Evolutionary conservation across 30 jellyfish, hydroid and myxozoan species (phyloP), one percentile per base, ranked within the genome.

Genomic region (Aurelia sp.): DNA sequence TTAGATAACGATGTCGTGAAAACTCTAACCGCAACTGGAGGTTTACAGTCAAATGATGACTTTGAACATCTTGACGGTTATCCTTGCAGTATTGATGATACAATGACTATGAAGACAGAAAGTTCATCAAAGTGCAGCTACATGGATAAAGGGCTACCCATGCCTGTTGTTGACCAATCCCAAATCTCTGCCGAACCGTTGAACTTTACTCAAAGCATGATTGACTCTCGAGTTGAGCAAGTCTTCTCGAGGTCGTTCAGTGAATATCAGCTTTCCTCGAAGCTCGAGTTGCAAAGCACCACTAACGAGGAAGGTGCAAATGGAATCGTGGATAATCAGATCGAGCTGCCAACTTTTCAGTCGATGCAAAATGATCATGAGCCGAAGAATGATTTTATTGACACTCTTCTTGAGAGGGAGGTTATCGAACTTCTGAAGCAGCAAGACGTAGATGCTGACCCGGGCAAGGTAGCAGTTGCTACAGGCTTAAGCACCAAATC

Each of bases 191-290:
- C 60, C 3, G 87, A 84, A 16, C 51, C 87, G 4, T 58, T 84
- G 71, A 84, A 84, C 72, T 84, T 84, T 53, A 84, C 82, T 66
- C 86, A 84, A 15, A 84, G 93, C 41, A 51, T n/a, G 65, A 84
- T 73, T 13, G 70, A 73, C 73, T 31, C 82, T 48, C 86, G 63
- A 40, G 93, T 84, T 23, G 93, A 73, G 75, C 93, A 84, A 48
- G 93, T 84, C 18, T 84, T 84, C 55, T 84, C 93, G 47, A 84
- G 74, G 58, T 40, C 84, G 4, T 84, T 84, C 47, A 71, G 12
- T 20, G 74, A 84, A 47, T 84, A 84, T 33, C 86, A 84, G 27
- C 65, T 84, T 4, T 77, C 93, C 11, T 64, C 93, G 22, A 76
- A 72, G 73, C 75, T 72, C 22, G 62, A 48, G 23, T 11, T 66